phyloP scores from a whole-genome alignment of 1,140 invertebrate genomes.

The Nephotettix cincticeps region DNA sequence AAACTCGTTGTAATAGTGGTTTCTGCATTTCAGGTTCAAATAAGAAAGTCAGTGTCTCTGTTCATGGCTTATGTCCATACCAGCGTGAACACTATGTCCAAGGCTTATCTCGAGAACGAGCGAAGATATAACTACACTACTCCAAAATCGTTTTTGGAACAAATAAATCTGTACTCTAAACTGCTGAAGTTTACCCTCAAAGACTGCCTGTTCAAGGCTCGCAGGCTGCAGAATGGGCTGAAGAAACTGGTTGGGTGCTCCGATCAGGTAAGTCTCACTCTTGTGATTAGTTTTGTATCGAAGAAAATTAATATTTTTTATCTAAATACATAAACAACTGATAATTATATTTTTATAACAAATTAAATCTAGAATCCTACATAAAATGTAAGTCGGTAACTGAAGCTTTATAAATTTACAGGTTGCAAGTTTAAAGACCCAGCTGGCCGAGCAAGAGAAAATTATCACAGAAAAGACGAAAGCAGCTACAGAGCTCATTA shows the following conservation, averaged over 20 bases:
- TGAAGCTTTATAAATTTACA: too few relatives aligned
- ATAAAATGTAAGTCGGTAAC: too few relatives aligned
- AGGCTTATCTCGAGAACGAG: constrained; percentile 80
- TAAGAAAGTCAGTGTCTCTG: constrained; percentile 61
- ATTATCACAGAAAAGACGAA: constrained; percentile 86
- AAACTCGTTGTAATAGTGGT: too few relatives aligned
- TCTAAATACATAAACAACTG: too few relatives aligned
- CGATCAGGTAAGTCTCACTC: constrained; percentile 64
- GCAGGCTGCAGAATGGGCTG: constrained; percentile 81
- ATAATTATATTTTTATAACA: too few relatives aligned
- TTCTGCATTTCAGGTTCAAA: too few relatives aligned
- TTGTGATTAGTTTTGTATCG: too few relatives aligned
- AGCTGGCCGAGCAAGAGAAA: constrained; percentile 85
- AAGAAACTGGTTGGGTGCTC: constrained; percentile 82
- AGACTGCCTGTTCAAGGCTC: constrained; percentile 78
- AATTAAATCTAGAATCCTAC: too few relatives aligned
- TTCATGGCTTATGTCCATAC: constrained; percentile 92
- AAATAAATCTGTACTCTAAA: constrained; percentile 85
- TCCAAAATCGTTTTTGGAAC: constrained; percentile 94
- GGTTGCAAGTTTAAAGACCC: constrained; percentile 69
- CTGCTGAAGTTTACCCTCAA: constrained; percentile 73
- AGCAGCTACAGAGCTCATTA: constrained; percentile 86
- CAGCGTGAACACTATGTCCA: constrained; percentile 84
- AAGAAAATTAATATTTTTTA: too few relatives aligned
- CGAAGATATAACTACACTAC: constrained; percentile 95